Evolutionary conservation across 1,140 invertebrate genomes (phyloP).

Genomic region (Hirudo medicinalis): DNA sequence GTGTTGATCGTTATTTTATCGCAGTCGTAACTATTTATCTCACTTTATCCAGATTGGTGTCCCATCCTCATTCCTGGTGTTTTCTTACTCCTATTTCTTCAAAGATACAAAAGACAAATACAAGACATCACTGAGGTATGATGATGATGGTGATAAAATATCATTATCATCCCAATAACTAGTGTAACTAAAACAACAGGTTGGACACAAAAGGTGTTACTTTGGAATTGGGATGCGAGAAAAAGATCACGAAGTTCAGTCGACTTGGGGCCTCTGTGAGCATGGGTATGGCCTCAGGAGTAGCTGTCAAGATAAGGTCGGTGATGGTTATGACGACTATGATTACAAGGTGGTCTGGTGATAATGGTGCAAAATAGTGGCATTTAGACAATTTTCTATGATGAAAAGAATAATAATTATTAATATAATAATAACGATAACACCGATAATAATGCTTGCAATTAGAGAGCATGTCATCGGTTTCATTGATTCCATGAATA

Average conservation of each 20-base stretch:
- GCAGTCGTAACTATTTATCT: neutral
- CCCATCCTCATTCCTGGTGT: neutral
- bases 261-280: slow-evolving; percentile 68
- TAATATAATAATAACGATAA: no score
- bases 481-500: neutral
- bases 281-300: slow-evolving; percentile 69
- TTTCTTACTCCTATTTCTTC: neutral
- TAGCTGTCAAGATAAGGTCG: slow-evolving; percentile 72
- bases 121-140: neutral
- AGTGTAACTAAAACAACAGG: slow-evolving; percentile 41
- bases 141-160: slow-evolving; percentile 13
- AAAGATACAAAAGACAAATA: slow-evolving; percentile 10
- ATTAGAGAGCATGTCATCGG: neutral
- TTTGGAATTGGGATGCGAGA: slow-evolving; percentile 78
- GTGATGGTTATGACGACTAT: neutral
- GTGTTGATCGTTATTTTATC: neutral
- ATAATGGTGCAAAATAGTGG: no score
- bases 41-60: neutral
- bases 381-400: no score
- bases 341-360: no score
- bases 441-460: no score
- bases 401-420: no score
- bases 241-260: slow-evolving; percentile 78
- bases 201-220: slow-evolving; percentile 70
- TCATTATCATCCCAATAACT: no score